Conservation (phyloP, 2,888 invertebrate genomes). For the Crepidodera aurea region DNA sequence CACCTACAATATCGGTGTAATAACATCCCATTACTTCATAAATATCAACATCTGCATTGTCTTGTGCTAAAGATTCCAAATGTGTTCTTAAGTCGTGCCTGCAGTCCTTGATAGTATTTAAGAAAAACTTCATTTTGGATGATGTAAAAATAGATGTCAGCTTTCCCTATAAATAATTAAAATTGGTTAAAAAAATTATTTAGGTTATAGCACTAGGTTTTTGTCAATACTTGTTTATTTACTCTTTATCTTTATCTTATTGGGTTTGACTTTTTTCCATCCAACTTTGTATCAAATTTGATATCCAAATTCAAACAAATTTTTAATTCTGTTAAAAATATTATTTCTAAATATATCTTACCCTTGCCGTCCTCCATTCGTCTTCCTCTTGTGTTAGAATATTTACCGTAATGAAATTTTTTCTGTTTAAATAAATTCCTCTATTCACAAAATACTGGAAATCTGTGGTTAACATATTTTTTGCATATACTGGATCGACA, state of each 20-base stretch:
- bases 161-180: not conserved
- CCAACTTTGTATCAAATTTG: too few species aligned
- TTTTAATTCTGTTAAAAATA: too few species aligned
- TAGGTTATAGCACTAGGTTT: too few species aligned
- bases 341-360: too few species aligned
- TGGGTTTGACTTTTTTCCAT: too few species aligned
- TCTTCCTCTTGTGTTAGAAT: constrained; percentile 48
- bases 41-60: not conserved
- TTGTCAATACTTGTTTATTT: too few species aligned
- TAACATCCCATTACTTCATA: not conserved
- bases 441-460: constrained; percentile 50
- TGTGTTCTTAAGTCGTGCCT: not conserved
- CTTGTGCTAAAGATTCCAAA: not conserved
- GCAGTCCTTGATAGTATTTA: not conserved
- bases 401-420: constrained; percentile 46
- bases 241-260: too few species aligned
- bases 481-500: constrained; percentile 48
- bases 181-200: not conserved
- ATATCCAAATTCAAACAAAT: too few species aligned
- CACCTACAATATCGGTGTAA: constrained; percentile 1
- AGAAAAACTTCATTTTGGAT: not conserved
- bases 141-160: not conserved
- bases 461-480: constrained; percentile 49
- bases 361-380: constrained; percentile 55
- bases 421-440: constrained; percentile 44